Percentiles rank a stretch among this genome's conserved stretches.
These are phyloP conservation scores for Caiman crocodilus DNA, from an alignment of 2,797 vertebrate genomes.

Conservation along the genomic window DNA sequence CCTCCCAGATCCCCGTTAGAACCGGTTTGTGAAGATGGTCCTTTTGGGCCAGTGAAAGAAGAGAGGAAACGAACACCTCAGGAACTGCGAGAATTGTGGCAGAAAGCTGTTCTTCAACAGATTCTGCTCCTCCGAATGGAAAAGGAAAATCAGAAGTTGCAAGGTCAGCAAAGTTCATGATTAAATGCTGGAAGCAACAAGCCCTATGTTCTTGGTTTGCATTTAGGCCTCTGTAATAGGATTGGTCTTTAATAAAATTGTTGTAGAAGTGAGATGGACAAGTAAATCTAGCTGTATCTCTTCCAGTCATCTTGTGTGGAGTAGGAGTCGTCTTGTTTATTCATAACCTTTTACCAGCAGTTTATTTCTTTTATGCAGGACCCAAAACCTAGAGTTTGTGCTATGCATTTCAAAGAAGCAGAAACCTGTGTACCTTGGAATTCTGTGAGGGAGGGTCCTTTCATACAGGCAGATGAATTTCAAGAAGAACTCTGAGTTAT, in stretches of 20 bases:
- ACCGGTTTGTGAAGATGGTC: conserved; percentile 83
- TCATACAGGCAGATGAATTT: background rate
- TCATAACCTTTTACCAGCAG: background rate
- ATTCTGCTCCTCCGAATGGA: conserved; percentile 98
- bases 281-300: background rate
- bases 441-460: background rate
- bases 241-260: background rate
- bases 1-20: conserved; percentile 82
- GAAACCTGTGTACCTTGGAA: background rate
- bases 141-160: conserved; percentile 95
- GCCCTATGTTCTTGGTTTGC: background rate
- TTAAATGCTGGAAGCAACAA: background rate
- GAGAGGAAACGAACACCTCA: conserved; percentile 84
- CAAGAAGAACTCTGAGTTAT: background rate
- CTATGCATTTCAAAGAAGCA: background rate
- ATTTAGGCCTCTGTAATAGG: background rate
- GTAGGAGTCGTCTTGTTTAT: background rate
- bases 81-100: conserved; percentile 94
- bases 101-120: conserved; percentile 95
- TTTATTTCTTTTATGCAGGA: background rate
- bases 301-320: background rate
- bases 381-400: background rate
- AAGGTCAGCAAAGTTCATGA: conserved; percentile 83
- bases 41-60: conserved; percentile 84
- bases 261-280: background rate